These are phyloP conservation scores for Tinea trinotella DNA, from an alignment of 2,888 invertebrate genomes.

Conservation along the genomic window DNA sequence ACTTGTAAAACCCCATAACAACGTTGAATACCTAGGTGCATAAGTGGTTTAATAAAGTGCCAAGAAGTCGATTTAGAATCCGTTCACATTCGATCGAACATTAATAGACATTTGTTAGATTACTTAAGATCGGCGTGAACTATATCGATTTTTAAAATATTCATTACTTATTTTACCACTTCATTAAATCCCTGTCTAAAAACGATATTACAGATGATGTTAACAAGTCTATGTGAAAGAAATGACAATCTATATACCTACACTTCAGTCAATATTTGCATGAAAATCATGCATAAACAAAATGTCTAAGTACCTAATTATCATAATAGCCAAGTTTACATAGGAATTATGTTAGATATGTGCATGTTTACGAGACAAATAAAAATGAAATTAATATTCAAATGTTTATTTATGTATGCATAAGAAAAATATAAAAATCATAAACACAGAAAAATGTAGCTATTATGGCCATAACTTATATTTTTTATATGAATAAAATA, in stretches of 20 bases:
- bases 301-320: not conserved
- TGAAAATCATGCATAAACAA: not conserved
- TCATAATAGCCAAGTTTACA: not conserved
- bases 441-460: conserved; percentile 1
- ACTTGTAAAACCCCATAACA: too few relatives aligned
- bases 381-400: not conserved
- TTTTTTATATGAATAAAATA: conserved; percentile 16
- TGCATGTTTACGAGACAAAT: not conserved
- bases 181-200: too few relatives aligned
- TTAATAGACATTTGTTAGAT: too few relatives aligned
- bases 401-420: conserved; percentile 8
- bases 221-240: too few relatives aligned
- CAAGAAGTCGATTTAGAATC: too few relatives aligned
- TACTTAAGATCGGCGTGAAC: too few relatives aligned
- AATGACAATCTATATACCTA: not conserved
- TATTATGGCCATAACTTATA: conserved; percentile 1
- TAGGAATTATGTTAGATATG: not conserved
- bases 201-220: too few relatives aligned
- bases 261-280: not conserved
- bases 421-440: not conserved
- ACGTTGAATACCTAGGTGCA: too few relatives aligned
- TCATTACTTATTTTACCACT: too few relatives aligned
- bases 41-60: too few relatives aligned
- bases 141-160: too few relatives aligned
- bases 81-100: too few relatives aligned